Conservation (phyloP, 2,888 invertebrate genomes). For the Cosmia trapezina region DNA sequence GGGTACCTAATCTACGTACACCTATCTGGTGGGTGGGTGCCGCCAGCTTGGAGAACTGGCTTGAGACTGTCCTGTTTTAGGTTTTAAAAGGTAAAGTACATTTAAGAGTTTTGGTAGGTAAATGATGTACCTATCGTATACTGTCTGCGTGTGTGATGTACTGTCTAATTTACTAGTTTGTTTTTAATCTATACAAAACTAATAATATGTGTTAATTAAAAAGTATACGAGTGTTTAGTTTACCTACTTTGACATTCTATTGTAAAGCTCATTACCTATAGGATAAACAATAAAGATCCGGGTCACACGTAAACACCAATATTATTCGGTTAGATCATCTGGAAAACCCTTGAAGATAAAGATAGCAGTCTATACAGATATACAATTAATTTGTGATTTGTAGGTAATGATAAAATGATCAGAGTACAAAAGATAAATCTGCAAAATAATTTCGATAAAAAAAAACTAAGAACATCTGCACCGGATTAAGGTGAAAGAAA, state of each 20-base stretch:
- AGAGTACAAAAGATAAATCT: not conserved
- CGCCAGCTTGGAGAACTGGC: conserved; percentile 24
- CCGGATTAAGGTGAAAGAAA: not conserved
- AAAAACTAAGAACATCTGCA: not conserved
- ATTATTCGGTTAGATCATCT: conserved; percentile 2
- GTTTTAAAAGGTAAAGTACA: not conserved
- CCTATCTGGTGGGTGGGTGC: conserved; percentile 61
- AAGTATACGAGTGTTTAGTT: not conserved
- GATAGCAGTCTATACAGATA: not conserved
- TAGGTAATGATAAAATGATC: not conserved
- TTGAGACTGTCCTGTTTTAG: conserved; percentile 30
- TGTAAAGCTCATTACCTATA: not conserved
- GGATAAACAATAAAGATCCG: not conserved
- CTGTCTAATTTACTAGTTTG: not conserved
- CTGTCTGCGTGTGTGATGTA: not conserved
- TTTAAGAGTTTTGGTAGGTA: not conserved
- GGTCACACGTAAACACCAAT: not conserved
- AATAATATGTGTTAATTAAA: not conserved
- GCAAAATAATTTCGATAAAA: not conserved
- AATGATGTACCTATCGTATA: not conserved
- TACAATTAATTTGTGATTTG: conserved; percentile 2
- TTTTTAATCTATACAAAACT: not conserved
- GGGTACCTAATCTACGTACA: conserved; percentile 71
- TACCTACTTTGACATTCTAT: not conserved
- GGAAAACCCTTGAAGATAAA: conserved; percentile 1